Evolutionary conservation across 2,797 vertebrate genomes (phyloP), one percentile per base, ranked within the genome.

Genomic region (Notoglanidium macrostoma): DNA sequence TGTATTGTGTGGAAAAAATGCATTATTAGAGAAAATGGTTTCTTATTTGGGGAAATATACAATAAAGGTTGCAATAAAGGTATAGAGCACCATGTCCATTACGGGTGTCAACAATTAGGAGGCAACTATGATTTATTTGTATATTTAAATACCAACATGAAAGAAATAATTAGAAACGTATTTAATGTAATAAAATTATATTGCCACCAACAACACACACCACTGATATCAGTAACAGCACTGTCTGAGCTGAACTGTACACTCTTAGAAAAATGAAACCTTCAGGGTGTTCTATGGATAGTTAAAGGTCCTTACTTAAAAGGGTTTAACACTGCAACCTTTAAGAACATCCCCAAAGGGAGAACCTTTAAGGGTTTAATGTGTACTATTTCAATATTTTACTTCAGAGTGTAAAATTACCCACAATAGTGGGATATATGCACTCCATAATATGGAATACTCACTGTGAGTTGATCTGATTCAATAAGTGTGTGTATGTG

Each of bases 351-450:
- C 51, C 2, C 51, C n/a, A 32, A 55, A 78, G 0, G 4, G 55
- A 79, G 32, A 59, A 23, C 73, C 46, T 26, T 54, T 51, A 19
- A 59, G n/a, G 10, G 0, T 54, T 51, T n/a, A 78, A 78, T 57
- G 11, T 59, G 55, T 61, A 40, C 57, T 79, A 59, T 59, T 79
- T 40, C n/a, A n/a, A n/a, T n/a, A n/a, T n/a, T n/a, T n/a, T n/a
- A n/a, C n/a, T 44, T 80, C 32, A 61, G 32, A 40, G 55, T 44
- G 77, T 61, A 40, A 44, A 83, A 55, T 67, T 55, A 51, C 67
- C 77, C 87, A 85, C 77, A 85, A 84, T 40, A 54, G 70, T 87
- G 86, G 63, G 70, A 79, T 59, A 54, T 49, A 77, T 59, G 11
- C 21, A 61, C 35, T 49, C 32, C 5, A n/a, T 61, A 80, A 73